phyloP scores from a whole-genome alignment of 2,797 vertebrate species.

The Amphiprion clarkii region DNA sequence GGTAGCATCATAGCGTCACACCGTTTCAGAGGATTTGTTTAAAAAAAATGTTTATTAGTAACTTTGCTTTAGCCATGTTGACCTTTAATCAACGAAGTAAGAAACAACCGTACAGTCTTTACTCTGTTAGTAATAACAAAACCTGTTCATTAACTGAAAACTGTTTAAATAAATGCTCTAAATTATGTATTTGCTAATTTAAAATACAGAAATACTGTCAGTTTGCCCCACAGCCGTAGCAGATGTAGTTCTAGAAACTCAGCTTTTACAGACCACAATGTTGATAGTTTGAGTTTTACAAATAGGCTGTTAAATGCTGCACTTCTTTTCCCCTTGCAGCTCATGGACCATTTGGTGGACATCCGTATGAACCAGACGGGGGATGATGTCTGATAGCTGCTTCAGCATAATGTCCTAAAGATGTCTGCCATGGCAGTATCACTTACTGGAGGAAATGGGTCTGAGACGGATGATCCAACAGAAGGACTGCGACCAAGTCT shows the following conservation, averaged over 20 bases:
- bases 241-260: too few relatives aligned
- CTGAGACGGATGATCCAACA: neutral
- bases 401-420: neutral
- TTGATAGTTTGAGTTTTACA: neutral
- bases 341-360: neutral
- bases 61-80: too few relatives aligned
- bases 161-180: too few relatives aligned
- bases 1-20: neutral
- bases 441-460: neutral
- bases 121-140: too few relatives aligned
- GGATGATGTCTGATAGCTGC: slow-evolving; percentile 51
- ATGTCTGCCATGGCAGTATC: neutral
- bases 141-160: too few relatives aligned
- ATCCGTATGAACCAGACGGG: slow-evolving; percentile 31
- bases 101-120: too few relatives aligned
- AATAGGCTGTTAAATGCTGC: neutral
- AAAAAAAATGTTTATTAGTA: too few relatives aligned
- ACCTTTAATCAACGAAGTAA: too few relatives aligned
- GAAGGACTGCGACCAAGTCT: neutral
- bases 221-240: too few relatives aligned
- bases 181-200: too few relatives aligned
- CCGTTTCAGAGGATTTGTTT: neutral
- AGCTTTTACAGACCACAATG: neutral
- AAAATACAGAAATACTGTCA: too few relatives aligned
- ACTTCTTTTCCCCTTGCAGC: neutral